These are phyloP conservation scores for Rhagonycha fulva DNA, from an alignment of 2,888 invertebrate genomes.

Conservation along the genomic window DNA sequence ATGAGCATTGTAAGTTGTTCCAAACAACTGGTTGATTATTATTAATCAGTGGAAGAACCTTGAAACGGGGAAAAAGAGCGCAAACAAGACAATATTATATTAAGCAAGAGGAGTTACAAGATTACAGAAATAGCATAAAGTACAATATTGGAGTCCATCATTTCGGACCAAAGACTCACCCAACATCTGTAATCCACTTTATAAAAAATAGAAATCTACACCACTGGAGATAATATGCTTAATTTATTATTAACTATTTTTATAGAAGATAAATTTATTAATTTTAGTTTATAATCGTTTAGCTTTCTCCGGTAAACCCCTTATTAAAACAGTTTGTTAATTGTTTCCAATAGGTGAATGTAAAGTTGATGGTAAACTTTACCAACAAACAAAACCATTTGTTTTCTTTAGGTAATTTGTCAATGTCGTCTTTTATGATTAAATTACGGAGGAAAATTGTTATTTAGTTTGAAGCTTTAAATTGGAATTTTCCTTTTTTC, in stretches of 20 bases:
- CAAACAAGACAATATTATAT: too few relatives aligned
- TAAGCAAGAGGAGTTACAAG: too few relatives aligned
- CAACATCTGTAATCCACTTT: neutral
- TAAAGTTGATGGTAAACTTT: neutral
- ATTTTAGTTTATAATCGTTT: neutral
- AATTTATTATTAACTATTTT: neutral
- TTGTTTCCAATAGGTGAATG: neutral
- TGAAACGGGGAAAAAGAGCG: too few relatives aligned
- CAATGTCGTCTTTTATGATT: neutral
- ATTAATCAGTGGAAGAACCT: too few relatives aligned
- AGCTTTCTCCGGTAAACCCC: neutral
- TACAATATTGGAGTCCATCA: too few relatives aligned
- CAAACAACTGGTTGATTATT: too few relatives aligned
- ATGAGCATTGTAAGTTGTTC: too few relatives aligned
- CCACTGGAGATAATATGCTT: neutral
- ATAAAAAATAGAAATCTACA: neutral
- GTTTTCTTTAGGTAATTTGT: neutral
- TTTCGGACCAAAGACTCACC: too few relatives aligned
- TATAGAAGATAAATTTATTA: neutral
- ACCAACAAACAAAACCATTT: neutral
- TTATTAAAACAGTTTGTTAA: neutral
- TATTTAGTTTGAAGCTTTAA: neutral
- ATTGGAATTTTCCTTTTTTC: neutral
- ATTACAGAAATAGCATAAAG: too few relatives aligned
- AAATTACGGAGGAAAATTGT: neutral